Conservation (phyloP, 2,113 vertebrate species). For the Arothron firmamentum region DNA sequence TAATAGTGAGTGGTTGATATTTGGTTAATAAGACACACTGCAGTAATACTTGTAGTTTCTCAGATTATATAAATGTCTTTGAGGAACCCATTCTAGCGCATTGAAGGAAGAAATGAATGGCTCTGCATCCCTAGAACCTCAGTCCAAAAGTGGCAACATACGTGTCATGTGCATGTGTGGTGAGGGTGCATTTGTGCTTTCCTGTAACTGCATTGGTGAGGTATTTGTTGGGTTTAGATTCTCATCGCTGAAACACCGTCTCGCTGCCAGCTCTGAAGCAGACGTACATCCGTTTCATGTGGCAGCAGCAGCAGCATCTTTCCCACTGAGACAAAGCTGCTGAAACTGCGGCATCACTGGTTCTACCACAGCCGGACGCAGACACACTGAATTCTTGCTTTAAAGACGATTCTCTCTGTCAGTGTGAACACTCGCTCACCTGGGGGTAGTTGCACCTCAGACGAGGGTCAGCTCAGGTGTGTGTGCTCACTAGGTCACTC, state of each 20-base stretch:
- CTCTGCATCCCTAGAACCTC: not conserved
- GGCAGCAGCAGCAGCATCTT: constrained; percentile 46
- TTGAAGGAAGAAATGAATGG: not conserved
- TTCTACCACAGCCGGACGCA: no score
- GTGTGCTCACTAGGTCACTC: not conserved
- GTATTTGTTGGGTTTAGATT: constrained; percentile 25
- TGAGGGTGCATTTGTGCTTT: constrained; percentile 24
- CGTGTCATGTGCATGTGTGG: not conserved
- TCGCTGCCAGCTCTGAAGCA: not conserved
- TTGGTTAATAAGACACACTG: no score
- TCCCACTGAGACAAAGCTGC: constrained; percentile 35
- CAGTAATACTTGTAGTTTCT: not conserved
- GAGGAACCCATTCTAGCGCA: constrained; percentile 29
- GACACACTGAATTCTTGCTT: not conserved
- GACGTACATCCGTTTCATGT: constrained; percentile 49
- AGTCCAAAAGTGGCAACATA: not conserved
- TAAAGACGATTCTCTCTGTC: not conserved
- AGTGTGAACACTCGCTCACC: not conserved
- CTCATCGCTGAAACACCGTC: constrained; percentile 16
- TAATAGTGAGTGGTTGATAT: no score
- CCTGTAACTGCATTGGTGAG: constrained; percentile 44
- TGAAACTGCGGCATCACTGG: constrained; percentile 39
- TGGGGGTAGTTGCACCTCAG: not conserved
- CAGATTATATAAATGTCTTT: not conserved
- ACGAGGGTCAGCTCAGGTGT: not conserved